A percentile compares a stretch with the other conserved stretches of the same genome.
Conservation (phyloP, 2,888 invertebrate species). For the Drosophila parthenogenetica region DNA sequence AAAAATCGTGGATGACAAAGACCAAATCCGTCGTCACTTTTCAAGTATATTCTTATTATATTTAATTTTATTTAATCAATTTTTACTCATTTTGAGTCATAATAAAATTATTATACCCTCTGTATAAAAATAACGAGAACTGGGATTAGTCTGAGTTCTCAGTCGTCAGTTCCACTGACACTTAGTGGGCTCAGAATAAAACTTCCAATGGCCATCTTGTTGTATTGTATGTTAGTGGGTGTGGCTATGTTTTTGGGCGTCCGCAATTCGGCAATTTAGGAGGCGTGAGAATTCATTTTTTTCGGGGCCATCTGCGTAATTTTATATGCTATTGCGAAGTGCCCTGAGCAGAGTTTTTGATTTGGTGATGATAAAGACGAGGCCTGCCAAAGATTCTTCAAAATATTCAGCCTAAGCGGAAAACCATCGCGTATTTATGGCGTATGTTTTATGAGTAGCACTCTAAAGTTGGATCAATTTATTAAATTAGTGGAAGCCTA, state of each 20-base stretch:
- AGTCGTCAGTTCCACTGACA: constrained; percentile 2
- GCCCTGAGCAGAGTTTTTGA: constrained; percentile 60
- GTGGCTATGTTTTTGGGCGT: constrained; percentile 2
- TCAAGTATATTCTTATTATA: not conserved
- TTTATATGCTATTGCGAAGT: constrained; percentile 45
- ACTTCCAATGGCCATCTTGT: constrained; percentile 21
- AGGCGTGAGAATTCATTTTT: constrained; percentile 27
- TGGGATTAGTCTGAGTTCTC: constrained; percentile 29
- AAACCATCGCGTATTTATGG: constrained; percentile 12
- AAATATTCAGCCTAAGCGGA: constrained; percentile 9
- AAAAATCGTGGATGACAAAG: not conserved
- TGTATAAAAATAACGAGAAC: constrained; percentile 5
- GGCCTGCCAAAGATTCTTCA: constrained; percentile 5
- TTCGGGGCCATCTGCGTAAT: constrained; percentile 58
- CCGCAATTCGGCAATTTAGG: constrained; percentile 19
- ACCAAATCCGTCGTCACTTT: not conserved
- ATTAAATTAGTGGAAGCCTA: constrained; percentile 29
- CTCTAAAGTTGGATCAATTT: constrained; percentile 26
- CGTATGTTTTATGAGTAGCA: constrained; percentile 21
- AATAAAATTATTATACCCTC: constrained; percentile 5
- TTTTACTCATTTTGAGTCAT: not conserved
- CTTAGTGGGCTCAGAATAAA: not conserved
- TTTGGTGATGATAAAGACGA: constrained; percentile 55
- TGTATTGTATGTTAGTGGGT: constrained; percentile 27
- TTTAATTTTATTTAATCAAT: not conserved